Evolutionary conservation across 2,113 vertebrate genomes (phyloP).

Genomic region (Ramphastos sulfuratus): DNA sequence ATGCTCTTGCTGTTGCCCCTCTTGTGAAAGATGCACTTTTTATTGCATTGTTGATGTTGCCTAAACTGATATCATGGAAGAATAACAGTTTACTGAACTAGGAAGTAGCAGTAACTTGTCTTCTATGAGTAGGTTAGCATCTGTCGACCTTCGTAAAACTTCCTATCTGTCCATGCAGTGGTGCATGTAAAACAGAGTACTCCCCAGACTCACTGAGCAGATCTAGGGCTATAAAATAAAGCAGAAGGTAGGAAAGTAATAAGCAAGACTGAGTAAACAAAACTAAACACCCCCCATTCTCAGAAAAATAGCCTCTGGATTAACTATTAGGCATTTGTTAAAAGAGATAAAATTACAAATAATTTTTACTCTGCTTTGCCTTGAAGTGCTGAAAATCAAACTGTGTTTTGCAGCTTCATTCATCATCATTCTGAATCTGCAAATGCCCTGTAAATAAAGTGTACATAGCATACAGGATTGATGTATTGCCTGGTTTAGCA

Average conservation of each 20-base stretch:
- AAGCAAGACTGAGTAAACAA: not conserved
- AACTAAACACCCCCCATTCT: not conserved
- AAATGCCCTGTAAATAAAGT: constrained; percentile 29
- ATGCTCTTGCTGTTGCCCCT: constrained; percentile 12
- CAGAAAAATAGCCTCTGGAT: not conserved
- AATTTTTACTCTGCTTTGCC: not conserved
- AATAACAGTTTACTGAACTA: not conserved
- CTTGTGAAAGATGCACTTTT: not conserved
- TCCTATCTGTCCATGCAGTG: not conserved
- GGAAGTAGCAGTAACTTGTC: not conserved
- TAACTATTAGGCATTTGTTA: not conserved
- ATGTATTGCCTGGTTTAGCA: not conserved
- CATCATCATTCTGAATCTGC: not conserved
- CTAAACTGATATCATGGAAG: not conserved
- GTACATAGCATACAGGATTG: not conserved
- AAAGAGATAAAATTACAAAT: not conserved
- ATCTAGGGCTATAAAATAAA: not conserved
- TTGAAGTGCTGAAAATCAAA: not conserved
- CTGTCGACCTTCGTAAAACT: not conserved
- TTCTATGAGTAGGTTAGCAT: not conserved
- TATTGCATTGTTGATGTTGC: not conserved
- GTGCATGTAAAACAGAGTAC: not conserved
- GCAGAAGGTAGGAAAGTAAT: not conserved
- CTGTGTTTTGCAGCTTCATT: not conserved
- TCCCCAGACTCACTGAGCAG: not conserved